Base-by-base conservation (phyloP, 1,140 invertebrate genomes). In the Hirudo medicinalis region DNA sequence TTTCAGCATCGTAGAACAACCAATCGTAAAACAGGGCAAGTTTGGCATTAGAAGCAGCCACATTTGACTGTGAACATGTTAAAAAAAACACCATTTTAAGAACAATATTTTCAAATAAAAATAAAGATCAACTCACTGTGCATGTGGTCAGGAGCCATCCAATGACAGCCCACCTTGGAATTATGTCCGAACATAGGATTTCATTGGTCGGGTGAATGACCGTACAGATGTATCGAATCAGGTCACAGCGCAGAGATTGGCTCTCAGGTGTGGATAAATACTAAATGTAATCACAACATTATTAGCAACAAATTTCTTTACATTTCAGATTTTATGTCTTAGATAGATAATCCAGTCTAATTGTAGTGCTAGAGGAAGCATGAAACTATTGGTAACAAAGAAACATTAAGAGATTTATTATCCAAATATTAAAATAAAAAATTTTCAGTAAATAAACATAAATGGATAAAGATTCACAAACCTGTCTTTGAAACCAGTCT, bases 151-250 rank as follows among this genome's bases (percentile, higher is more conserved):
- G 86, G 19, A 98, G 86, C 94, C 94, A 97, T 22, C 94, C 94
- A 81, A 97, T 97, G 13, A 98, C 91, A 60, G 94, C 94, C 94
- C 94, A 98, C 74, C 95, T 86, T 73, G 94, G 94, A 80, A 96
- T 95, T 78, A 98, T 93, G 79, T 97, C 94, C n/a, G 93, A 96
- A 81, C 92, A 94, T 15, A 98, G 83, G 71, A 96, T 85, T 83
- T 97, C 94, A 83, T 98, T 98, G 54, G 93, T 91, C 36, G 95
- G 95, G 85, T 98, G 95, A 80, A 97, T 97, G 0, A 95, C 92
- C 73, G 92, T 92, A 77, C 97, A 94, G 74, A 98, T 97, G 79
- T 95, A 98, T 13, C 95, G 86, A 77, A 97, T 98, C 77, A 97
- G 87, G 85, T 98, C 95, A 83, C 92, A 94, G 25, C 84, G 85